Evolutionary conservation across 2,888 invertebrate species (phyloP).

Genomic region (Crioceris asparagi): DNA sequence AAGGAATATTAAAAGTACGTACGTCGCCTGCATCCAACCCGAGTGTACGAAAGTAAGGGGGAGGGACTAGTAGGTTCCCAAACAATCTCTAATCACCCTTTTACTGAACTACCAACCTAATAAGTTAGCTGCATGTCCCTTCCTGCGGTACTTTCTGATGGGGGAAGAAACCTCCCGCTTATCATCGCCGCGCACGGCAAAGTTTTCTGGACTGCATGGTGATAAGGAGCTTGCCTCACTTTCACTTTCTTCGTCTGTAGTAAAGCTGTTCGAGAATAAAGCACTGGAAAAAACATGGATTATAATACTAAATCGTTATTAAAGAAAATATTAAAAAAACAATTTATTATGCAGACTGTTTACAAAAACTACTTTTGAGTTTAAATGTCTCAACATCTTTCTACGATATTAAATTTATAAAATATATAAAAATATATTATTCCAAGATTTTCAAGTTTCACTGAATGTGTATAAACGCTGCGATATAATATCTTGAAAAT

Average conservation of each 20-base stretch:
- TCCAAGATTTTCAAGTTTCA: too few species aligned
- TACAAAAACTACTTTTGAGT: too few species aligned
- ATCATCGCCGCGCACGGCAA: slow-evolving; percentile 12
- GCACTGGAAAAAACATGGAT: slow-evolving; percentile 43
- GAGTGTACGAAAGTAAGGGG: too few species aligned
- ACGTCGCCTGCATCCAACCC: slow-evolving; percentile 19
- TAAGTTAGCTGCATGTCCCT: slow-evolving; percentile 35
- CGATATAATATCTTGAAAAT: too few species aligned
- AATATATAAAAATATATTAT: too few species aligned
- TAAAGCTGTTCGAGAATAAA: slow-evolving; percentile 47
- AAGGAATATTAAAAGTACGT: slow-evolving; percentile 16
- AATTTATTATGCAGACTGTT: too few species aligned
- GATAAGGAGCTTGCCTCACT: slow-evolving; percentile 40
- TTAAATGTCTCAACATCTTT: too few species aligned
- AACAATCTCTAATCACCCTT: slow-evolving; percentile 8
- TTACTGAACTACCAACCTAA: slow-evolving; percentile 33
- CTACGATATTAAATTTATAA: too few species aligned
- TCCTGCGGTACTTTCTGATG: slow-evolving; percentile 30
- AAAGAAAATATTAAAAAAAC: too few species aligned
- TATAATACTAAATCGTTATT: too few species aligned
- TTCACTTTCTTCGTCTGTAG: slow-evolving; percentile 40
- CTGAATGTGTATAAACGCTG: too few species aligned
- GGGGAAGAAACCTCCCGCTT: slow-evolving; percentile 19
- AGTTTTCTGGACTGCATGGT: slow-evolving; percentile 38
- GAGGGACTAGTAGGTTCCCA: too few species aligned